Percentiles rank a stretch among this genome's conserved stretches.
phyloP scores from a whole-genome alignment of 2,113 vertebrate genomes.

The Coracopsis vasa region DNA sequence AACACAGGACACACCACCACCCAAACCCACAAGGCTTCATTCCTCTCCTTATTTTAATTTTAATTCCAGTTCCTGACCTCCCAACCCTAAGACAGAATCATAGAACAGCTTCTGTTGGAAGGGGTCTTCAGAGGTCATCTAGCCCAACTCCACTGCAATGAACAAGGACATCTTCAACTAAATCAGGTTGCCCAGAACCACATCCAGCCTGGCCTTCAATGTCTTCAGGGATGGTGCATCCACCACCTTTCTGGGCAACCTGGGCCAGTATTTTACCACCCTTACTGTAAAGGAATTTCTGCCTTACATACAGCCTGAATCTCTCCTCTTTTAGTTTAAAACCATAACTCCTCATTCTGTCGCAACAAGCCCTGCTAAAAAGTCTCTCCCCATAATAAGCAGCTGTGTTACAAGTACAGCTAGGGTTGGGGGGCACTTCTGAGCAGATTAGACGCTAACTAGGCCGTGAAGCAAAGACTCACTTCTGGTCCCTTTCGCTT shows the following conservation, averaged over 20 bases:
- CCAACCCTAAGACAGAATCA: neutral
- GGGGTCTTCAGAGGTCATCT: neutral
- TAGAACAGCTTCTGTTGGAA: neutral
- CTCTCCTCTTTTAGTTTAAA: neutral
- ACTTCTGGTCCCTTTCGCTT: neutral
- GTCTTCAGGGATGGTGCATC: neutral
- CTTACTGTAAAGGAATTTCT: neutral
- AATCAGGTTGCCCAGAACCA: neutral
- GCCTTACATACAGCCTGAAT: neutral
- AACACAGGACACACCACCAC: neutral
- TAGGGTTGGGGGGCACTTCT: neutral
- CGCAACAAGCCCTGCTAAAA: neutral
- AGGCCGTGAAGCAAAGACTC: neutral
- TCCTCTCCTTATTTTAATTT: neutral
- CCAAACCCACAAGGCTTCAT: neutral
- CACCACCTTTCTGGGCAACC: neutral
- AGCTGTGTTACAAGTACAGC: neutral
- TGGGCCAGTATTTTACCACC: neutral
- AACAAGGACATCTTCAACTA: neutral
- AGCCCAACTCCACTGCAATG: neutral
- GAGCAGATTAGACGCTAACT: neutral
- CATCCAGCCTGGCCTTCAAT: neutral
- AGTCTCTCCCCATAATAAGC: neutral
- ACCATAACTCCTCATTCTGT: neutral
- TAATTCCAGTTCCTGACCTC: neutral